These are phyloP conservation scores for Apodemia mormo DNA, from an alignment of 2,888 invertebrate species.

Conservation along the genomic window DNA sequence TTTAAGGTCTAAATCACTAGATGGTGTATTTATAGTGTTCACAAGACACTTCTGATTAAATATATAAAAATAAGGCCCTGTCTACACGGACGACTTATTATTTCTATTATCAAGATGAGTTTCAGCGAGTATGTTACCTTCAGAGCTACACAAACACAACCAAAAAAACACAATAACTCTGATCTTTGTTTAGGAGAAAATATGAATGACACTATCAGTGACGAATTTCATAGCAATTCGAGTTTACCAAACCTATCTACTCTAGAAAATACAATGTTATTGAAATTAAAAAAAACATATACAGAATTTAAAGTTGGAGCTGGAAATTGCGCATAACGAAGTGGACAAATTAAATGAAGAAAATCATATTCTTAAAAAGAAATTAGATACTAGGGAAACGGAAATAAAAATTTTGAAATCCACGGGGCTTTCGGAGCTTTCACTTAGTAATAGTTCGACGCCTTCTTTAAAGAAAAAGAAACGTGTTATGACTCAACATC, in stretches of 20 bases:
- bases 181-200: background rate
- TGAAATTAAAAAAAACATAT: background rate
- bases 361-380: background rate
- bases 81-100: no score
- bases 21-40: no score
- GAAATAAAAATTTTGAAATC: background rate
- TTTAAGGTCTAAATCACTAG: no score
- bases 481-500: background rate
- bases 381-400: background rate
- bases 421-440: background rate
- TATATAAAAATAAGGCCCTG: no score
- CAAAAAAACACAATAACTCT: background rate
- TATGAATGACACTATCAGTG: background rate
- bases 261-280: background rate
- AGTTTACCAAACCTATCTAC: background rate
- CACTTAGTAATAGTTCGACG: background rate
- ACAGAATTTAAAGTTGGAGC: background rate
- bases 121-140: background rate
- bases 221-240: background rate
- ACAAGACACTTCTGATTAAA: no score
- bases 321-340: background rate
- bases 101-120: background rate
- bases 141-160: background rate
- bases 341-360: constrained; percentile 1
- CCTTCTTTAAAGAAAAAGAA: background rate